Evolutionary conservation across 2,888 invertebrate species (phyloP), one percentile per base, ranked within the genome.

Genomic region (Pyrgus malvae): DNA sequence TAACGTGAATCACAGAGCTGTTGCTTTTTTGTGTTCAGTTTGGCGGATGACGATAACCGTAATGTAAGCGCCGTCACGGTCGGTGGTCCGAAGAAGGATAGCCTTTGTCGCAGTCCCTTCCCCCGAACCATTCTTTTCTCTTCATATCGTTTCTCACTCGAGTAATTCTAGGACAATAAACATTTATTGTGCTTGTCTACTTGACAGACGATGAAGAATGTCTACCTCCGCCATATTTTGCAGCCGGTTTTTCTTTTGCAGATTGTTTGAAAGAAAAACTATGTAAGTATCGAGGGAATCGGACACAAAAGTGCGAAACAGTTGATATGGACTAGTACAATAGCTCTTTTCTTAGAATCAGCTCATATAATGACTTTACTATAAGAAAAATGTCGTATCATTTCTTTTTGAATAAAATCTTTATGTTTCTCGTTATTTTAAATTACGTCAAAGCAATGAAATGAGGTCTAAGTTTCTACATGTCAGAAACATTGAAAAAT

Each of bases 21-120:
- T 80, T 76, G 75, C 79, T 84, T 83, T n/a, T n/a, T 86, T 87
- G 84, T 86, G 80, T 84, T 86, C 83, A 75, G 88, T 87, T 89
- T 88, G 88, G 88, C 78, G 83, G 81, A 76, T 83, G 83, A 83
- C 83, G 89, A 89, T 89, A 89, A 88, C 88, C 88, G 82, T 89
- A 89, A 89, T 89, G 88, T 89, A 89, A 86, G 89, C 89, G 84
- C 67, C 83, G 88, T 83, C 88, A 89, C 86, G 87, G 86, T 81
- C 82, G 85, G 83, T 81, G 86, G 86, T 81, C 85, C 80, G 74
- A 76, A 85, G 87, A 89, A 85, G 81, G 86, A 88, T 88, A 78
- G 85, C 86, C 80, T 85, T 88, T 87, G 88, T 87, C 84, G 80
- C 73, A 76, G 85, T 82, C 86, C 83, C 83, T 84, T 85, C 84